A percentile compares a stretch with the other conserved stretches of the same genome.
phyloP scores from a whole-genome alignment of 2,113 vertebrate genomes.

The Excalfactoria chinensis region DNA sequence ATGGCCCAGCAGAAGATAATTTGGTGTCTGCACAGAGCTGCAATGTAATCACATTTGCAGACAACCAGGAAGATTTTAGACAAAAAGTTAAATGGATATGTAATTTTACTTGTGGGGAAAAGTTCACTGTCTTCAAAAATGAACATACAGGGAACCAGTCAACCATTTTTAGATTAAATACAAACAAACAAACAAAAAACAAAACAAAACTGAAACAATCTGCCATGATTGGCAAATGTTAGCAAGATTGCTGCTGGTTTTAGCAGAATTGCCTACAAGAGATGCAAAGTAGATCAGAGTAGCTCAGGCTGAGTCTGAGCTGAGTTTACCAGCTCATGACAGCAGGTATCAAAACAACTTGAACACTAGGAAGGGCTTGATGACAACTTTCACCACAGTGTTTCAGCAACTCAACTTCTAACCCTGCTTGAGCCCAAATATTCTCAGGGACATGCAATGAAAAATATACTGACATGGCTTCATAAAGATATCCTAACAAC shows the following conservation, averaged over 20 bases:
- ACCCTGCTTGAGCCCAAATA: neutral
- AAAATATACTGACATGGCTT: neutral
- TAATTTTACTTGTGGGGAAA: neutral
- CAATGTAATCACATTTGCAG: fast-evolving
- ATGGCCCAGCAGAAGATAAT: neutral
- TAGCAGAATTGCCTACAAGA: neutral
- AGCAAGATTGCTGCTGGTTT: neutral
- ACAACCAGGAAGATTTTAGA: neutral
- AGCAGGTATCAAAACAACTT: neutral
- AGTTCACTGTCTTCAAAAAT: neutral
- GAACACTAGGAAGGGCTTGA: neutral
- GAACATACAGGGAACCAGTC: neutral
- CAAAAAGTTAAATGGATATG: neutral
- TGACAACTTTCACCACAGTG: conserved; percentile 1
- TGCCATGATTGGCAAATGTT: no score
- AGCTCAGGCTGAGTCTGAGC: neutral
- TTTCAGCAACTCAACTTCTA: neutral
- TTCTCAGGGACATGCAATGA: neutral
- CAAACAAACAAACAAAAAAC: no score
- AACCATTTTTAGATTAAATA: neutral
- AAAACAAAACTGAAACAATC: neutral
- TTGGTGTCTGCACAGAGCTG: neutral
- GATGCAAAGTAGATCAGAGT: neutral
- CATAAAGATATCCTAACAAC: neutral
- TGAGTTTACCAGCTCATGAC: neutral